Evolutionary conservation across 2,113 vertebrate species (phyloP), one percentile per base, ranked within the genome.

Genomic region (Ptilonorhynchus violaceus): DNA sequence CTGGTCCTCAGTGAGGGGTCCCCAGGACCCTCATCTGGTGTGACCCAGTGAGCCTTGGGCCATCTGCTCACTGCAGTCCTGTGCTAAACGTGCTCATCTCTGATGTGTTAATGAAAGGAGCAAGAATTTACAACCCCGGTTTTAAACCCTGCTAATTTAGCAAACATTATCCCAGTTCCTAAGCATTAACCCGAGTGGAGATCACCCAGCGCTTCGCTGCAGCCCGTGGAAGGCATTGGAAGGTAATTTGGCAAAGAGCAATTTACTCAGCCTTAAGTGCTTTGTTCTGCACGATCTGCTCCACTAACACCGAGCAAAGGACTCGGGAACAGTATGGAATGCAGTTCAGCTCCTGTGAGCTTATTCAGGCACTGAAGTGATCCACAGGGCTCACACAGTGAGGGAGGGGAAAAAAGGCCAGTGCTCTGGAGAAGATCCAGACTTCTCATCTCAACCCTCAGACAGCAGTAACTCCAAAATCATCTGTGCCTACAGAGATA

Each of bases 181-280:
- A 2, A 50, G 79, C 35, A 30, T 47, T 28, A 41, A 30, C 33
- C 35, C 72, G 15, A 2, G 3, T 10, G 47, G 50, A 49, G 53
- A 39, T 30, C 41, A 35, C 24, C 85, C 69, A 39, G 79, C 31
- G 0, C 52, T 16, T 44, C 0, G 9, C 66, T 49, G 58, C 66
- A 74, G 85, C 67, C 74, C 28, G 0, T 3, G 60, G 35, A 22
- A 37, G 3, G 46, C 79, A 10, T 7, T 0, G 24, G 35, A 23
- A 68, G 42, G 49, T 23, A 15, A 50, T 42, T 68, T 74, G 14
- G 12, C 73, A 37, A 33, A 21, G 79, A 74, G 60, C 53, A 56
- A 16, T n/a, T 62, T 37, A 24, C 24, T 63, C 56, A 28, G 44
- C 22, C 7, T 27, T 8, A 20, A 76, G 30, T 24, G 58, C 84